Base-by-base conservation (phyloP, 2,888 invertebrate genomes). In the Thymelicus acteon region DNA sequence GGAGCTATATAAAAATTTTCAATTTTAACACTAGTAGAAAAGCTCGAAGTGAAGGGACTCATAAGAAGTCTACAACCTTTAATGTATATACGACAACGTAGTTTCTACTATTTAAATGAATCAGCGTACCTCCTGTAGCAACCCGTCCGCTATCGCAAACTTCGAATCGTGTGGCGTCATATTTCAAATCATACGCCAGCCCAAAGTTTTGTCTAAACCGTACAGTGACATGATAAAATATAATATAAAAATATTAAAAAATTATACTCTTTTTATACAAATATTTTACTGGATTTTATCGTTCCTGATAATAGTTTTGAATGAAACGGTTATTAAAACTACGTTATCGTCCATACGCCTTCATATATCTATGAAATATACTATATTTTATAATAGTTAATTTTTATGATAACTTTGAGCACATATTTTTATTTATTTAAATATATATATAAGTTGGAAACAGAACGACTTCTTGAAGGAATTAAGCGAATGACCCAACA, bases 21-120 rank as follows among this genome's bases (percentile, higher is more conserved):
- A 78, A 79, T 80, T 78, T 76, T 86, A 85, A 90, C 77, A 81
- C 89, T 91, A 90, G 80, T 84, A 88, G 88, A 92, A 91, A 75
- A 93, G 92, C 93, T 92, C 93, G 92, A 91, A 86, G 82, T 87
- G 86, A 90, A 88, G 83, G 84, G 90, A 90, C 91, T 90, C 86
- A 77, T 89, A 88, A 85, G 87, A 88, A 88, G 88, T 91, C 89
- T 82, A 92, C 91, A 92, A 92, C 91, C 91, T 90, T 91, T 78
- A 77, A 70, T 77, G 76, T 77, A 76, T 74, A 74, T 72, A 73
- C 78, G 76, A 74, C 76, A 79, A 72, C 72, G 71, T 62, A 73
- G 72, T 65, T 70, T 70, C 10, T 49, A 70, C 47, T 13, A 7
- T 31, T 24, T 12, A 37, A 37, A 12, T 15, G 7, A 31, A 31